These are phyloP conservation scores for Alosa alosa DNA, from an alignment of 2,113 vertebrate genomes.

Conservation along the genomic window DNA sequence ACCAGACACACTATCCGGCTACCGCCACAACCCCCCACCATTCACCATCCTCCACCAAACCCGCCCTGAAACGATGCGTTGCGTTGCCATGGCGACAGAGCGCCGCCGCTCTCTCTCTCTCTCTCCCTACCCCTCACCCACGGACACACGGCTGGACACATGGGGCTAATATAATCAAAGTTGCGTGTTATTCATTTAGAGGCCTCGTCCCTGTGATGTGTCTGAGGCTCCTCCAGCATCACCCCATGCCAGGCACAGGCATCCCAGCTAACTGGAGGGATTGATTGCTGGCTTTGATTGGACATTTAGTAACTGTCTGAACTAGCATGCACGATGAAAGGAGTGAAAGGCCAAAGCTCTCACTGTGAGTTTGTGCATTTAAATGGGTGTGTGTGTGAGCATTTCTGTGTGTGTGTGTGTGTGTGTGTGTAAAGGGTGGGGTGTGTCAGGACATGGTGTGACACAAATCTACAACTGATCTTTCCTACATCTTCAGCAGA, in stretches of 20 bases:
- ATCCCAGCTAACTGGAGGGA: neutral
- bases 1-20: slow-evolving; percentile 33
- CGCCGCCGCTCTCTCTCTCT: slow-evolving; percentile 39
- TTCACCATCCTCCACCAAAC: slow-evolving; percentile 40
- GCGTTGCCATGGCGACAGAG: slow-evolving; percentile 69
- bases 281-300: slow-evolving; percentile 39
- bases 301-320: slow-evolving; percentile 23
- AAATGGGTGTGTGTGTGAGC: neutral
- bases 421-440: neutral
- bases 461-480: neutral
- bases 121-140: slow-evolving; percentile 35
- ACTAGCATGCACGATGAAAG: neutral
- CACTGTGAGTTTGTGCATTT: neutral
- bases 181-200: slow-evolving; percentile 12
- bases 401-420: neutral
- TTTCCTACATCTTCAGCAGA: neutral
- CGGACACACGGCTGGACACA: slow-evolving; percentile 53
- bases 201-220: neutral
- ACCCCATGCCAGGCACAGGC: neutral
- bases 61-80: slow-evolving; percentile 42
- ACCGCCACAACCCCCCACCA: neutral
- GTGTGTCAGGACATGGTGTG: neutral
- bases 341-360: neutral
- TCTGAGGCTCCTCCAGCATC: neutral
- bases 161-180: slow-evolving; percentile 29